These are phyloP conservation scores for Poecilia picta DNA, from an alignment of 2,797 vertebrate genomes.

Conservation along the genomic window DNA sequence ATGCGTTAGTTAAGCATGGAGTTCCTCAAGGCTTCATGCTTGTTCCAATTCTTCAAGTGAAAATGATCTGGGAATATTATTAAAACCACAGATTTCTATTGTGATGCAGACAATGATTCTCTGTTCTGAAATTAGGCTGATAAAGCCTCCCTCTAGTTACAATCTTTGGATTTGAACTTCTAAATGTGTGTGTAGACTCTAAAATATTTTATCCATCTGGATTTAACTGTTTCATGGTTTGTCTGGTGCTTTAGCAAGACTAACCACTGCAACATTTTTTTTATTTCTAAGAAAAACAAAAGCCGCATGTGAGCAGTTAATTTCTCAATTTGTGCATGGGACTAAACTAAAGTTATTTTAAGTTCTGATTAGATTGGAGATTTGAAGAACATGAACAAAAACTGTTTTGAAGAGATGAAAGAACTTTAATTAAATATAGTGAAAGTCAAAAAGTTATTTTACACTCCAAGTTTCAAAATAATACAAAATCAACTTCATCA, in stretches of 20 bases:
- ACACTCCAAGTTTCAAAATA: constrained; percentile 91
- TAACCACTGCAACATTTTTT: background rate
- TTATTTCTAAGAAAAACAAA: background rate
- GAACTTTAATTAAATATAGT: constrained; percentile 99
- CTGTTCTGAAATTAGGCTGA: background rate
- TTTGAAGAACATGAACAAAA: constrained; percentile 71
- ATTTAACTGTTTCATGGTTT: background rate
- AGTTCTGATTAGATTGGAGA: background rate
- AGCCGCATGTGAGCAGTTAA: background rate
- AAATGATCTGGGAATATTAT: background rate
- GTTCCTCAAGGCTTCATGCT: background rate
- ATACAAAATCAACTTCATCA: constrained; percentile 92
- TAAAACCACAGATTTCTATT: background rate
- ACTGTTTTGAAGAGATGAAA: constrained; percentile 92
- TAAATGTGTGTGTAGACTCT: background rate
- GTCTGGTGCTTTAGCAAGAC: background rate
- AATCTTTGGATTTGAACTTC: background rate
- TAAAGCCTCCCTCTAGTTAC: background rate
- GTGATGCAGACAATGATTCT: background rate
- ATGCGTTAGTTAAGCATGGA: background rate
- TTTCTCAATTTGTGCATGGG: background rate
- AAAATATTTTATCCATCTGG: background rate
- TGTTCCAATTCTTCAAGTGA: background rate
- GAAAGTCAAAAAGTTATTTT: constrained; percentile 98
- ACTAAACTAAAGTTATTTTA: background rate